Conservation (phyloP, 2,888 invertebrate species). For the Eristalis pertinax region DNA sequence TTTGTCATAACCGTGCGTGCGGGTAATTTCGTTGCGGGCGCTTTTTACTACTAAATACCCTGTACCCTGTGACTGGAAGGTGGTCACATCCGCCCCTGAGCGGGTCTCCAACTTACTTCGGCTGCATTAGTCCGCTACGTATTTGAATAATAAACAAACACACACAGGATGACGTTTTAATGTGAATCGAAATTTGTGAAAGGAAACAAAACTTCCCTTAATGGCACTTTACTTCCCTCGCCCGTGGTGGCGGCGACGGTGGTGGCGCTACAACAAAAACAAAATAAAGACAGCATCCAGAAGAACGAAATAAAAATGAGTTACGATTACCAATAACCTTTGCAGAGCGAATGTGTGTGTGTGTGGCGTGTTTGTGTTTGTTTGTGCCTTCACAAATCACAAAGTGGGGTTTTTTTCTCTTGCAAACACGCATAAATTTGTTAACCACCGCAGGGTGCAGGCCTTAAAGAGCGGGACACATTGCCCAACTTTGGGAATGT, state of each 20-base stretch:
- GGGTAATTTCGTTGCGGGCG: constrained; percentile 40
- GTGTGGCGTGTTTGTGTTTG: neutral
- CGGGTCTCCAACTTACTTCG: neutral
- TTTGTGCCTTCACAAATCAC: constrained; percentile 23
- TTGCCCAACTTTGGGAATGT: neutral
- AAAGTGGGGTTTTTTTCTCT: constrained; percentile 25
- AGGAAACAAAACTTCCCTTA: constrained; percentile 29
- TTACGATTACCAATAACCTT: constrained; percentile 54
- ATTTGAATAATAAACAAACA: constrained; percentile 30
- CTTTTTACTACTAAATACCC: constrained; percentile 38
- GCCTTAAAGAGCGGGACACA: neutral
- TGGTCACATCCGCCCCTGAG: neutral
- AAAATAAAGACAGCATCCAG: constrained; percentile 2
- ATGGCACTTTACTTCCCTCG: constrained; percentile 24
- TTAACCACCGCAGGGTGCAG: constrained; percentile 40
- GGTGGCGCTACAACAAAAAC: neutral
- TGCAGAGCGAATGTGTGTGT: neutral
- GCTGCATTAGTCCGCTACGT: neutral
- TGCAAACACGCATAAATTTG: constrained; percentile 51
- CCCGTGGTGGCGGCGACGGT: neutral
- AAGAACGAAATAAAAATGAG: constrained; percentile 52
- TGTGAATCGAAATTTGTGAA: constrained; percentile 33
- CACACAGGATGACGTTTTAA: constrained; percentile 36
- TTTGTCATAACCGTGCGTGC: constrained; percentile 27
- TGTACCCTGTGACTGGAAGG: neutral